Base-by-base conservation (phyloP, 2,797 vertebrate genomes). In the Ptychadena robeensis region DNA sequence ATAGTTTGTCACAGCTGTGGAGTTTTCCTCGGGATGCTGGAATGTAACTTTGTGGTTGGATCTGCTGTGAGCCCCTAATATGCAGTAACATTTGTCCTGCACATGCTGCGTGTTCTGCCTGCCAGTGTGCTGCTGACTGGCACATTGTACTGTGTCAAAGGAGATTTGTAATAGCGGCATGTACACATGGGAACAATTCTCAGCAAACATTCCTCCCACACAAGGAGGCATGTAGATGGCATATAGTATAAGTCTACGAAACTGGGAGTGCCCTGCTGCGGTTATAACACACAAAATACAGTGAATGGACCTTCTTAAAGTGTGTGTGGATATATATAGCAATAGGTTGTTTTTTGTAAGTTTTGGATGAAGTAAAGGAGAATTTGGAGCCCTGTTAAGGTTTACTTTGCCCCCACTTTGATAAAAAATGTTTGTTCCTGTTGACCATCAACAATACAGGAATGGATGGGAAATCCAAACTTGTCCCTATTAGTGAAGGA, bases 101-200 rank as follows among this genome's bases (percentile, higher is more conserved):
- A 85, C 64, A 85, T 85, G 83, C 61, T 53, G 57, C 37, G 66
- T 75, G 48, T 69, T 67, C 27, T 79, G 80, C 38, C 57, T 73
- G 77, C 71, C 70, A 67, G 61, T 6, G 38, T 35, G 31, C 35
- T 68, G 57, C 76, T 84, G 71, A 80, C 82, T 84, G 82, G 71
- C 40, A 80, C 75, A 80, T 70, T 84, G 82, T 80, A 70, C 65
- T 30, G 37, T 69, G 82, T 80, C 82, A 84, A 73, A 69, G 82
- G 65, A 64, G 77, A 68, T 75, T 35, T 79, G 53, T 80, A 85
- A 80, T 64, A 37, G 72, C 48, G 59, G 25, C 48, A 74, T 67
- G 69, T 48, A 85, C 83, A 85, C 83, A 85, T 81, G 83, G 83
- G 78, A 85, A 75, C 72, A 85, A 85, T 85, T 70, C 71, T 48